Evolutionary conservation across 2,113 vertebrate species (phyloP), one percentile per base, ranked within the genome.

Genomic region (Gambusia holbrooki): DNA sequence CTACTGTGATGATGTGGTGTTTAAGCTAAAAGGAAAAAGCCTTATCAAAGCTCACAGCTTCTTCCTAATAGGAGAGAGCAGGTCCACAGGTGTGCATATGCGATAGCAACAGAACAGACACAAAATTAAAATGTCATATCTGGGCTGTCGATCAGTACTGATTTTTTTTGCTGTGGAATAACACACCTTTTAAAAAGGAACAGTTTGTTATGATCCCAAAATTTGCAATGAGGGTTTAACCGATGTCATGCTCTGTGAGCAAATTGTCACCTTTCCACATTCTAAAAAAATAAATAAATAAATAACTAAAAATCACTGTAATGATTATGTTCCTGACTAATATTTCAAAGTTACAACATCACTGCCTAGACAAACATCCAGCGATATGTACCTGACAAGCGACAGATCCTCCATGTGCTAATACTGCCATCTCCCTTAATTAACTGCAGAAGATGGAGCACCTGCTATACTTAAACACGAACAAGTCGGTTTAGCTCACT

Each of bases 41-140:
- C 85, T 92, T 90, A 90, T 93, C 91, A 91, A 92, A 90, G 88
- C 76, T 29, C 11, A 60, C 83, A 86, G 89, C 83, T 76, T 88
- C 81, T 79, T 69, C 80, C 77, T 58, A 82, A 76, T 85, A 80
- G 64, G 71, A 83, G 71, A 14, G 71, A 82, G 84, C 71, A 15
- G 83, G 88, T 87, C 85, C 81, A 84, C 88, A 91, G 90, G 92
- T 92, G 88, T 79, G 86, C 29, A 27, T 3, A 61, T 72, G 82
- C 60, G 90, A 93, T 89, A 91, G 82, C 83, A 58, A 80, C 51
- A 32, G 74, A 83, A 69, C 12, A 81, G 85, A 83, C 82, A 65
- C 83, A 86, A 86, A 92, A 92, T 92, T 91, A 91, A 84, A 90
- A 90, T 84, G 86, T 87, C 77, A 83, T 89, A 91, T 92, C 90